Evolutionary conservation across 1,140 invertebrate genomes (phyloP), one percentile per base, ranked within the genome.

Genomic region (Antheraea pernyi): DNA sequence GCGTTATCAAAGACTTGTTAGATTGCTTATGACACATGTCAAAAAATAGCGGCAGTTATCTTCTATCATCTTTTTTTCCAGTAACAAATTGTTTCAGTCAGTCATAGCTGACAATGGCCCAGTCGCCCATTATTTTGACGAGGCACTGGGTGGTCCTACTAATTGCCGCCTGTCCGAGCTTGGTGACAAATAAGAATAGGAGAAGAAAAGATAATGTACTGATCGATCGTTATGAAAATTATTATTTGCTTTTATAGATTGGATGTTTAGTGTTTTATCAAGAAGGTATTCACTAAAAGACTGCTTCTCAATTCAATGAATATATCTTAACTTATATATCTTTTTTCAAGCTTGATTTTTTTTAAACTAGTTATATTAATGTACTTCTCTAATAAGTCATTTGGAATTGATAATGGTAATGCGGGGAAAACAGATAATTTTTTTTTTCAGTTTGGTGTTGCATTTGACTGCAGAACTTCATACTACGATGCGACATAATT

Each of bases 121-220:
- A 63, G 71, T 62, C 74, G 68, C 48, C 65, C 61, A 68, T 68
- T 65, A 59, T 73, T 77, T 72, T 81, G 77, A 78, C 73, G 67
- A 70, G 65, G 62, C 74, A 46, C 69, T 81, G 83, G 83, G 81
- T 83, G 83, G 81, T 81, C 81, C 59, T 61, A 69, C 80, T 84
- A 85, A 82, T 83, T 83, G 81, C 79, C 69, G 66, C 75, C 67
- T 76, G 75, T 71, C 69, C 72, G 69, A 68, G 61, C 65, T 67
- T 76, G 69, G 78, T 85, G 83, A 85, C 80, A 85, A 85, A 85
- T 85, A 77, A 73, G 74, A 74, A 59, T 60, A 66, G 70, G 75
- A 79, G 70, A 81, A 76, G 71, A 74, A 73, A 74, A 78, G 77
- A 78, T 82, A 72, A 75, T 70, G 62, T 65, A 59, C 69, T 76